Conservation (phyloP, 2,888 invertebrate genomes). For the Cheilosia pagana region DNA sequence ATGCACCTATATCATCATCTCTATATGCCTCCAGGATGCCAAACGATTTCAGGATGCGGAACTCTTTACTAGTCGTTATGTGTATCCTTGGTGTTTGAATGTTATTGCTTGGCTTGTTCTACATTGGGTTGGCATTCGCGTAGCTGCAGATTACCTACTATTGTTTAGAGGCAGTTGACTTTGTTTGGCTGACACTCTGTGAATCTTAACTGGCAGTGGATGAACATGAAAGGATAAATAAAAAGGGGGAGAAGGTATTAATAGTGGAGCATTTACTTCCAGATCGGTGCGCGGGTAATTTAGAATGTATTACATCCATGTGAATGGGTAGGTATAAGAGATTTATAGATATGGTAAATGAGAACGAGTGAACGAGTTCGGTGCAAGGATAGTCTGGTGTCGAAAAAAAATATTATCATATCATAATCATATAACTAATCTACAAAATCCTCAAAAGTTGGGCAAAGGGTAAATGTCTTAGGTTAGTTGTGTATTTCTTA, state of each 20-base stretch:
- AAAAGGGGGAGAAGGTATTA: neutral
- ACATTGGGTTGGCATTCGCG: slow-evolving; percentile 62
- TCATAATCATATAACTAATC: too few relatives aligned
- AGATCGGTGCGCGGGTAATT: neutral
- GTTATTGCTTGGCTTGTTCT: slow-evolving; percentile 71
- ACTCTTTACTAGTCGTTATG: slow-evolving; percentile 53
- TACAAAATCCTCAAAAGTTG: too few relatives aligned
- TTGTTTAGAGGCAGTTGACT: slow-evolving; percentile 13
- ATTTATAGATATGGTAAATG: too few relatives aligned
- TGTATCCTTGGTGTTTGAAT: slow-evolving; percentile 61
- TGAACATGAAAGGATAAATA: neutral
- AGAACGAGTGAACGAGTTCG: too few relatives aligned
- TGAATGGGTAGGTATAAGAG: neutral
- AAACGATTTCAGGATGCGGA: slow-evolving; percentile 59
- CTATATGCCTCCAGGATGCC: slow-evolving; percentile 59
- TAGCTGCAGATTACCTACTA: slow-evolving; percentile 44
- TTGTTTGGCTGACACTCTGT: slow-evolving; percentile 39
- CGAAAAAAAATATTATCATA: too few relatives aligned
- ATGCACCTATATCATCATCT: slow-evolving; percentile 48
- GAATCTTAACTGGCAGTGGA: slow-evolving; percentile 3
- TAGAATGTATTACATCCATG: neutral
- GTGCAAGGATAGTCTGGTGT: too few relatives aligned
- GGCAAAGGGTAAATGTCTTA: too few relatives aligned
- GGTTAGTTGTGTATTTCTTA: too few relatives aligned
- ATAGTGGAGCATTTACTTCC: neutral